phyloP scores from a whole-genome alignment of 1,140 invertebrate genomes.

The Scaptodrosophila lebanonensis region DNA sequence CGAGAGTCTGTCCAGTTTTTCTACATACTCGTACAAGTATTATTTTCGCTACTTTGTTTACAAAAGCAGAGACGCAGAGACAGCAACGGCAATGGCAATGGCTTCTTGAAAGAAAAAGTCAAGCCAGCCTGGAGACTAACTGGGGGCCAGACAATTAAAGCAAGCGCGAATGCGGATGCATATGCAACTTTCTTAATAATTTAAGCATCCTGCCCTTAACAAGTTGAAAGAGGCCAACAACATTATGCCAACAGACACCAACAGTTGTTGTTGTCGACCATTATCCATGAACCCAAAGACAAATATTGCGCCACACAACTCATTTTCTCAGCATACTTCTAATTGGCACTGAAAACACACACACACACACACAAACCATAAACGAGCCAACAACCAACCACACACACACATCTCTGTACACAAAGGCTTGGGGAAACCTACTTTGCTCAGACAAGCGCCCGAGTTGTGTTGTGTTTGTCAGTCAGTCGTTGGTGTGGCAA shows the following conservation, averaged over 20 bases:
- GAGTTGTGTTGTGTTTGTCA: constrained; percentile 1
- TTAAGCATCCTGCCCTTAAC: constrained; percentile 47
- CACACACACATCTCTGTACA: not conserved
- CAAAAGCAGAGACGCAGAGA: not conserved
- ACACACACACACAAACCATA: constrained; percentile 10
- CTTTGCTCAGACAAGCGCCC: constrained; percentile 27
- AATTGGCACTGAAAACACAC: constrained; percentile 25
- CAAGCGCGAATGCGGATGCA: constrained; percentile 45
- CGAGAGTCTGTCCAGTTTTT: constrained; percentile 67
- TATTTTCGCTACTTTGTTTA: constrained; percentile 52
- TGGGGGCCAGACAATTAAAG: constrained; percentile 47
- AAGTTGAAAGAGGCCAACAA: not conserved
- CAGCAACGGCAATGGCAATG: constrained; percentile 22
- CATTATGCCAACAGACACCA: not conserved
- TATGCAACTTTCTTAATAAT: constrained; percentile 60
- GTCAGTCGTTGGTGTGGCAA: constrained; percentile 21
- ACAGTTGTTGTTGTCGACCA: not conserved
- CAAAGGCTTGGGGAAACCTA: constrained; percentile 37
- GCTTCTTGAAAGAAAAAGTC: constrained; percentile 25
- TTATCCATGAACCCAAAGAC: constrained; percentile 11
- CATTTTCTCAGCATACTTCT: constrained; percentile 26
- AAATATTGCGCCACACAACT: constrained; percentile 15
- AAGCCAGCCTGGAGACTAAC: constrained; percentile 20
- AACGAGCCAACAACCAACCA: no score
- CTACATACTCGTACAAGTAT: no score